phyloP scores from a whole-genome alignment of 2,113 vertebrate species.

The Chascanopsetta lugubris region DNA sequence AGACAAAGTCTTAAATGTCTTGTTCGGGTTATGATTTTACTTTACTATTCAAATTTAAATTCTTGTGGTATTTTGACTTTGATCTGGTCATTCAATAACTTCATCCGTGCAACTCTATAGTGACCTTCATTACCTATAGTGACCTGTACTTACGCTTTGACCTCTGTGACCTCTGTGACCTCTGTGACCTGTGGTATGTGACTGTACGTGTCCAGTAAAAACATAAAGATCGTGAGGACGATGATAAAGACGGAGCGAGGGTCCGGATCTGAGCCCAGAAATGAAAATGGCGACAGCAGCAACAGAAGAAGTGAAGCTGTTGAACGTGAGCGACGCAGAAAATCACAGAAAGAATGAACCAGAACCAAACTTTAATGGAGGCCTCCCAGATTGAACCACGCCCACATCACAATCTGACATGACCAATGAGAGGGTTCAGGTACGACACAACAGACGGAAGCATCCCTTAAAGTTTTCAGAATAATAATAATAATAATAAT shows the following conservation, averaged over 20 bases:
- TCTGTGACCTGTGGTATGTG: background rate
- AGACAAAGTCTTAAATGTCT: no score
- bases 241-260: background rate
- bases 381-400: conserved; percentile 41
- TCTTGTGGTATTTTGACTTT: background rate
- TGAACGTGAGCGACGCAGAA: conserved; percentile 65
- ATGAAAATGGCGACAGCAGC: conserved; percentile 58
- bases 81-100: background rate
- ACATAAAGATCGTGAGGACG: background rate
- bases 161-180: no score
- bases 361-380: conserved; percentile 75
- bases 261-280: background rate
- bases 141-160: no score
- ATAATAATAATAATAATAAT: conserved; percentile 66
- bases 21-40: no score
- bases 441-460: conserved; percentile 28
- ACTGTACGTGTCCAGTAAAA: background rate
- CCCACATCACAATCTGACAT: conserved; percentile 33
- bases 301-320: conserved; percentile 62
- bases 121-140: no score
- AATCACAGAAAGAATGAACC: conserved; percentile 69
- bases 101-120: background rate
- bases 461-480: conserved; percentile 81
- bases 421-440: conserved; percentile 32
- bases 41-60: no score